Base-by-base conservation (phyloP, 2,113 vertebrate genomes). In the Xyrauchen texanus region DNA sequence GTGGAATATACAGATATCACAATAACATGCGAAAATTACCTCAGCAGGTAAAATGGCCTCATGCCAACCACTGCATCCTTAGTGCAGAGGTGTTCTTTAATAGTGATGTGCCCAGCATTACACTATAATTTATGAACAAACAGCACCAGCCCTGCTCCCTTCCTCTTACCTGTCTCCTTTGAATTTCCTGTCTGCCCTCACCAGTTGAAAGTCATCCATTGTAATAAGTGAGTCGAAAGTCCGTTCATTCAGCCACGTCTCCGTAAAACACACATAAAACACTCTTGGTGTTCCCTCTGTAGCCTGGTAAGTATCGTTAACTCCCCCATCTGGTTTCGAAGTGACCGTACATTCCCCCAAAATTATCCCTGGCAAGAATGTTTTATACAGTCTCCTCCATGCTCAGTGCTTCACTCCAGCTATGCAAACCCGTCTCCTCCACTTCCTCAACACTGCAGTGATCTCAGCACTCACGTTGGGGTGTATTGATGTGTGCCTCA, bases 341-440 rank as follows among this genome's bases (percentile, higher is more conserved):
- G 55, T 15, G 70, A 73, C 10, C 55, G 60, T 44, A 73, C 55
- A 16, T 73, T 73, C 21, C 57, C 57, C 57, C 70, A 73, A 61
- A 8, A 15, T 73, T 8, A 21, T 6, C 10, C 15, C 21, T 45
- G 21, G 79, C 61, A 53, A 65, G 44, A 78, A 73, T 66, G 51
- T 63, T 21, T 69, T 69, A 60, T 55, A 77, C 69, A 7, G 15
- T 53, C 49, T 52, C 11, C 11, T 51, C 49, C 16, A 0, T 16
- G 16, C 58, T 16, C 8, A 0, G 1, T 15, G 15, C 21, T 61
- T 61, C 0, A 61, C 15, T 21, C 58, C 16, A 8, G 3, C 58
- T 61, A 8, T 61, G 34, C 47, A 49, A 7, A 3, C 47, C 47
- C 4, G 6, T 49, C 47, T 49, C 8, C 47, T 49, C 8, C 47